Conservation (phyloP, 2,113 vertebrate genomes). For the Holacanthus passer region DNA sequence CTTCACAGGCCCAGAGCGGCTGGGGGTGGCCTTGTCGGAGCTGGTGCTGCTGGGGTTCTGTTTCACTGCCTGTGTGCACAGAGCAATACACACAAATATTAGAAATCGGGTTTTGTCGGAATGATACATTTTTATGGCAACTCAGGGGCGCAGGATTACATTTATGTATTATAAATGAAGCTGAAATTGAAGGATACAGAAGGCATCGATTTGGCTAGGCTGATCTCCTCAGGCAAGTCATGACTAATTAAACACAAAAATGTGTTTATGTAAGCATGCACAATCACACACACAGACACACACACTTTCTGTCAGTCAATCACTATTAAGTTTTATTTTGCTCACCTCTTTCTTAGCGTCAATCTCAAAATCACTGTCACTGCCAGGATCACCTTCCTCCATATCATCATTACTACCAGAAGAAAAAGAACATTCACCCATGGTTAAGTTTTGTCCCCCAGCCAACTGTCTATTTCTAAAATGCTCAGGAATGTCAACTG, state of each 20-base stretch:
- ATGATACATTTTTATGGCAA: not conserved
- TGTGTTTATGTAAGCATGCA: not conserved
- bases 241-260: not conserved
- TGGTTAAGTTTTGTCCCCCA: not conserved
- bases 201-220: not conserved
- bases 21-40: slow-evolving; percentile 71
- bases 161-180: slow-evolving; percentile 23
- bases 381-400: slow-evolving; percentile 87
- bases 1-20: slow-evolving; percentile 84
- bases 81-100: not conserved
- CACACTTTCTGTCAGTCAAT: not conserved
- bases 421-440: not conserved
- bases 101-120: not conserved
- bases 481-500: slow-evolving; percentile 18
- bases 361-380: slow-evolving; percentile 90
- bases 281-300: too few species aligned
- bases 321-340: not conserved
- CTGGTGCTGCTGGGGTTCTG: slow-evolving; percentile 71
- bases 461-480: not conserved
- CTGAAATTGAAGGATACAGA: slow-evolving; percentile 2
- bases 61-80: slow-evolving; percentile 68
- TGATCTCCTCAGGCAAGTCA: slow-evolving; percentile 22
- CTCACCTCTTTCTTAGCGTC: slow-evolving; percentile 91
- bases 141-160: not conserved
- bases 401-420: slow-evolving; percentile 86